Conservation (phyloP, 2,888 invertebrate genomes). For the Cordilura impudica region DNA sequence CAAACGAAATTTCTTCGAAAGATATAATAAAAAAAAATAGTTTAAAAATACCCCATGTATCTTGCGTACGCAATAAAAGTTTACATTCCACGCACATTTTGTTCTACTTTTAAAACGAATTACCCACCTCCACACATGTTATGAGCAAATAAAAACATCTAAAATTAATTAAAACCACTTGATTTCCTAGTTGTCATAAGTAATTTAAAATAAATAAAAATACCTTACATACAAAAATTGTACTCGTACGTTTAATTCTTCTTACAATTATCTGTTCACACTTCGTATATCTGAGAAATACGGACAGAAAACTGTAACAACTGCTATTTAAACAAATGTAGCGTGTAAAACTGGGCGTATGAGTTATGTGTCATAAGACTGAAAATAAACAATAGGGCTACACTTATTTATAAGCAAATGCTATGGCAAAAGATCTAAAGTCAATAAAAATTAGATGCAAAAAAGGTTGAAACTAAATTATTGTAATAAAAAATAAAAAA, state of each 20-base stretch:
- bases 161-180: constrained; percentile 35
- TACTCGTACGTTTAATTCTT: not conserved
- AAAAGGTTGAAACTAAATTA: too few species aligned
- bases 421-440: too few species aligned
- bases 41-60: too few species aligned
- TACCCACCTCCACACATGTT: constrained; percentile 28
- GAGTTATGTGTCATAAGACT: constrained; percentile 38
- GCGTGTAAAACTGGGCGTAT: constrained; percentile 30
- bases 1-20: too few species aligned
- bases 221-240: not conserved
- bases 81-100: not conserved
- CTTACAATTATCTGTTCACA: not conserved
- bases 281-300: not conserved
- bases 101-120: not conserved
- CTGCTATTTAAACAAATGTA: constrained; percentile 19
- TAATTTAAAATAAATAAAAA: not conserved
- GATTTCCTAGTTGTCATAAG: constrained; percentile 34
- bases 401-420: too few species aligned
- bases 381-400: too few species aligned
- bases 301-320: not conserved
- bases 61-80: too few species aligned
- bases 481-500: too few species aligned
- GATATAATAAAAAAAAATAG: too few species aligned
- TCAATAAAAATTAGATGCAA: too few species aligned
- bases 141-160: not conserved